Conservation (phyloP, 2,888 invertebrate species). For the Willowsia nigromaculata region DNA sequence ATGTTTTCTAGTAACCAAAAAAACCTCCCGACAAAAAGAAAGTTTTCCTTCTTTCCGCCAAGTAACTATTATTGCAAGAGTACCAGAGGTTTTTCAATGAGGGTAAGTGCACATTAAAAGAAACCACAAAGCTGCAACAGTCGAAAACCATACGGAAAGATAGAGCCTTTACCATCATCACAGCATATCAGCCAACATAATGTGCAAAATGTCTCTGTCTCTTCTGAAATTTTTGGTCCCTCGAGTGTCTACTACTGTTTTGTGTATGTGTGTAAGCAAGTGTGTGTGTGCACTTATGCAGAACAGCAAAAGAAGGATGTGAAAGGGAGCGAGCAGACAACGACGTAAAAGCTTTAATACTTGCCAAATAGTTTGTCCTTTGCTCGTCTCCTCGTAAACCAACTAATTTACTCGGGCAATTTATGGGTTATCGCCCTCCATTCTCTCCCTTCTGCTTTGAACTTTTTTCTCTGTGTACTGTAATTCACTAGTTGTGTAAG, state of each 20-base stretch:
- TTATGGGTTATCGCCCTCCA: conserved; percentile 49
- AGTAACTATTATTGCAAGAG: background rate
- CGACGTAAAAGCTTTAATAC: conserved; percentile 23
- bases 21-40: background rate
- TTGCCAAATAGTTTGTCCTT: conserved; percentile 26
- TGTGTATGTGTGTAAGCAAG: background rate
- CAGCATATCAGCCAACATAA: background rate
- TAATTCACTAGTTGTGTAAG: background rate
- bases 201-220: no score
- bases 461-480: background rate
- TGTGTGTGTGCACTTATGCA: conserved; percentile 20
- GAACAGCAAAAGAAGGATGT: background rate
- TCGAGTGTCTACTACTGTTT: background rate
- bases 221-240: background rate
- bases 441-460: background rate
- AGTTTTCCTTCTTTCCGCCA: background rate
- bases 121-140: conserved; percentile 1
- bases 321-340: background rate
- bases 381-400: conserved; percentile 21
- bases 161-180: background rate
- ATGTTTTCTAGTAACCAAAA: background rate
- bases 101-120: conserved; percentile 9
- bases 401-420: conserved; percentile 35
- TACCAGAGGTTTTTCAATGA: background rate
- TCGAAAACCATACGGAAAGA: background rate